Percentiles rank a stretch among this genome's conserved stretches.
These are phyloP conservation scores for Sebastes goodei DNA, from an alignment of 2,797 vertebrate species.

Conservation along the genomic window DNA sequence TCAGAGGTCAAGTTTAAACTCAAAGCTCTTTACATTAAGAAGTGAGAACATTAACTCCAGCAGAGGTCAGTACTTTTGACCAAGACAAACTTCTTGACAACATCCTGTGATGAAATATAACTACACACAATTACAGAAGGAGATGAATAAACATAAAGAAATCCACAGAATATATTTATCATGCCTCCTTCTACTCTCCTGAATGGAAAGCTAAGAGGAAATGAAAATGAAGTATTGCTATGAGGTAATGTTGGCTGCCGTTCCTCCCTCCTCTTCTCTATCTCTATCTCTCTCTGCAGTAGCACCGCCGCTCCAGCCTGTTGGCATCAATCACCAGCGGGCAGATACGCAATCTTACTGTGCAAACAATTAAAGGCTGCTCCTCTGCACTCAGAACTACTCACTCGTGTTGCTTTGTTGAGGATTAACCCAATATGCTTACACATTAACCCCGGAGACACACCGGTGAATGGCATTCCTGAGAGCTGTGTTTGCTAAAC, in stretches of 20 bases:
- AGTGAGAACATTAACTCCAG: slow-evolving; percentile 19
- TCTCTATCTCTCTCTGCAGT: slow-evolving; percentile 38
- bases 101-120: not conserved
- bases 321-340: slow-evolving; percentile 63
- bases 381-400: slow-evolving; percentile 67
- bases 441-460: slow-evolving; percentile 66
- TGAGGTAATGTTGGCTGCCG: slow-evolving; percentile 50
- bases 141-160: not conserved
- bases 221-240: slow-evolving; percentile 21
- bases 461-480: slow-evolving; percentile 66
- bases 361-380: slow-evolving; percentile 79
- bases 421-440: slow-evolving; percentile 69
- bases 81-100: not conserved
- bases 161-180: not conserved
- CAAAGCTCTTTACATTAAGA: slow-evolving; percentile 9
- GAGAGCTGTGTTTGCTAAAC: slow-evolving; percentile 45
- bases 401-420: slow-evolving; percentile 60
- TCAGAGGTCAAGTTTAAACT: slow-evolving; percentile 21
- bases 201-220: slow-evolving; percentile 16
- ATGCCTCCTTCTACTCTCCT: not conserved
- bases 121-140: not conserved
- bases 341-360: slow-evolving; percentile 74
- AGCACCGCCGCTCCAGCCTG: slow-evolving; percentile 36
- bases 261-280: not conserved
- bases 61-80: not conserved